A percentile compares a stretch with the other conserved stretches of the same genome.
Conservation (phyloP, 2,797 vertebrate species). For the Poecile montanus region DNA sequence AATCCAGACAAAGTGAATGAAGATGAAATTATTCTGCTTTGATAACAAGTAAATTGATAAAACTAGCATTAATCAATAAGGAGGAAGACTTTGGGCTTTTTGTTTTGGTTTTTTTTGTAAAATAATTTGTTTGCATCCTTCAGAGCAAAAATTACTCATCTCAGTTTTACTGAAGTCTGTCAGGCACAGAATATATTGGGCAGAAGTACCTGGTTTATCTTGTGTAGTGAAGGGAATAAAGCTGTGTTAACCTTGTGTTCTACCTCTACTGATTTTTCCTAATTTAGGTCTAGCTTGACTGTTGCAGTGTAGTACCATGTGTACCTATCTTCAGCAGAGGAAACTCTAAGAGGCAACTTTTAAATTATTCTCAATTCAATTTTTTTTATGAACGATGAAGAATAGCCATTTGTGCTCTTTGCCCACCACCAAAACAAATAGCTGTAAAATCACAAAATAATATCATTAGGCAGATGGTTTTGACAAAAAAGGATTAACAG, state of each 20-base stretch:
- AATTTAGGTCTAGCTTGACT: background rate
- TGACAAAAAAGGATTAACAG: background rate
- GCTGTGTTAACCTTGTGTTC: background rate
- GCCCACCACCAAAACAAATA: background rate
- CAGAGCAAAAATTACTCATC: background rate
- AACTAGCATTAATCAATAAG: background rate
- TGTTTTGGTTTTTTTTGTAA: background rate
- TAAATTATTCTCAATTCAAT: background rate
- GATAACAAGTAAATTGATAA: background rate
- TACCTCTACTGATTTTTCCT: background rate
- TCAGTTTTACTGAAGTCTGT: background rate
- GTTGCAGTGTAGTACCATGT: background rate
- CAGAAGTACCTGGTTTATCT: background rate
- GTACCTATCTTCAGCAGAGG: background rate
- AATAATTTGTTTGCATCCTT: background rate
- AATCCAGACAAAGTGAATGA: background rate
- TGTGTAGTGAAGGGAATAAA: background rate
- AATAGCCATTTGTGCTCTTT: background rate
- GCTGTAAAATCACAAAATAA: background rate
- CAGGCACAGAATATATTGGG: background rate
- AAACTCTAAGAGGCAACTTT: background rate
- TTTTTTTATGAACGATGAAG: background rate
- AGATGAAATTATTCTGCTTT: background rate
- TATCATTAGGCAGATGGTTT: background rate
- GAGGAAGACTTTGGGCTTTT: background rate